Base-by-base conservation (phyloP, 1,140 invertebrate species). In the Nymphalis io region DNA sequence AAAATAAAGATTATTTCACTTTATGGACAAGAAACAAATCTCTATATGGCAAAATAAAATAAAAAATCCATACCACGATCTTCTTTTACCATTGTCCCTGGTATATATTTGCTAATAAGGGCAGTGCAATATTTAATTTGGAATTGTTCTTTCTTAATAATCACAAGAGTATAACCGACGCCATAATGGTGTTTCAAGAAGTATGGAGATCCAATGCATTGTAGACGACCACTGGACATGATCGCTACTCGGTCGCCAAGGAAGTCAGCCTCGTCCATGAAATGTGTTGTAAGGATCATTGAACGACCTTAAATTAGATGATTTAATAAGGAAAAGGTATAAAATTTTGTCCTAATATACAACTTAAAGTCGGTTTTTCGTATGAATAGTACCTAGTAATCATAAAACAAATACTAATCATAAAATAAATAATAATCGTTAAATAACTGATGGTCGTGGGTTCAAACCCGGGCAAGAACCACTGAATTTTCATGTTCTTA, bases 201-300 rank as follows among this genome's bases (percentile, higher is more conserved):
- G 79, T 92, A 92, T 0, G 93, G 90, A 0, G 93, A 93, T 27
- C 93, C 93, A 39, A 92, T 89, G 82, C 96, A 97, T 78, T 95
- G 94, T 3, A 98, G 87, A 63, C 93, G 91, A 12, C 98, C 98
- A 65, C 95, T 93, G 53, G 97, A 94, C 94, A 99, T 96, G 61
- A 99, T 98, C 4, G 97, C 97, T 59, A 99, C 97, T 76, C 97
- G 93, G 88, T 99, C 98, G 0, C 98, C 98, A 0, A 99, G 93
- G 48, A 96, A 94, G 91, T 99, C 98, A 6, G 98, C 98, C 92
- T 99, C 98, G 89, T 99, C 98, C 98, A 99, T 99, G 87, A 97
- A 98, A 90, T 99, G 98, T 0, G 98, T 99, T 1, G 98, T 98
- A 3, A 99, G 93, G 10, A 99, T 91, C 77, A 99, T 96, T 0